These are phyloP conservation scores for Nothoprocta pentlandii DNA, from an alignment of 2,113 vertebrate genomes.

Conservation along the genomic window DNA sequence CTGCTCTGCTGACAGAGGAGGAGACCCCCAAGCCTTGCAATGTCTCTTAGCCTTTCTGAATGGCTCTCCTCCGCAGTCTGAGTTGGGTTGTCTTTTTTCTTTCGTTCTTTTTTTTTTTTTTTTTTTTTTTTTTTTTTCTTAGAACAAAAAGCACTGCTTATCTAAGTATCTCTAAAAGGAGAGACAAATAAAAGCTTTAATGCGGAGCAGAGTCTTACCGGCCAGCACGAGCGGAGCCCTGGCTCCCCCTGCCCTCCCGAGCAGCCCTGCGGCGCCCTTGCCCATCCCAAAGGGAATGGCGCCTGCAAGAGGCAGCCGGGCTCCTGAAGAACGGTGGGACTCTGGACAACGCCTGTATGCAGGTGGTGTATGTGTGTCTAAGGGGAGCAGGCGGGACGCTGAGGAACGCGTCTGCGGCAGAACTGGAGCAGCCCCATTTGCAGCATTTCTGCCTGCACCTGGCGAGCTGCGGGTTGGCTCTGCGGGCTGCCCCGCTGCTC, in stretches of 20 bases:
- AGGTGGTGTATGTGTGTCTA: no score
- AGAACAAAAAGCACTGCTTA: not conserved
- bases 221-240: not conserved
- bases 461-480: not conserved
- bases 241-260: no score
- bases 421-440: not conserved
- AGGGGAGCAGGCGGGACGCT: not conserved
- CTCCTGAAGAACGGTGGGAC: not conserved
- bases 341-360: no score
- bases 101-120: no score
- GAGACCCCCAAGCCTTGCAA: not conserved
- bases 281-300: not conserved
- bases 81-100: no score
- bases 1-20: not conserved
- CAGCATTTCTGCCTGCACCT: not conserved
- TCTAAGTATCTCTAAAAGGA: conserved; percentile 4
- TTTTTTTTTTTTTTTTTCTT: not conserved
- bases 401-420: not conserved
- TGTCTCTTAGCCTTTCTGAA: not conserved
- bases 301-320: not conserved
- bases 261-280: not conserved
- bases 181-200: not conserved
- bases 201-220: conserved; percentile 8
- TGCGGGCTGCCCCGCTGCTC: no score
- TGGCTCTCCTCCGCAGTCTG: not conserved